Evolutionary conservation across 2,797 vertebrate genomes (phyloP).

Genomic region (Tinamus major): DNA sequence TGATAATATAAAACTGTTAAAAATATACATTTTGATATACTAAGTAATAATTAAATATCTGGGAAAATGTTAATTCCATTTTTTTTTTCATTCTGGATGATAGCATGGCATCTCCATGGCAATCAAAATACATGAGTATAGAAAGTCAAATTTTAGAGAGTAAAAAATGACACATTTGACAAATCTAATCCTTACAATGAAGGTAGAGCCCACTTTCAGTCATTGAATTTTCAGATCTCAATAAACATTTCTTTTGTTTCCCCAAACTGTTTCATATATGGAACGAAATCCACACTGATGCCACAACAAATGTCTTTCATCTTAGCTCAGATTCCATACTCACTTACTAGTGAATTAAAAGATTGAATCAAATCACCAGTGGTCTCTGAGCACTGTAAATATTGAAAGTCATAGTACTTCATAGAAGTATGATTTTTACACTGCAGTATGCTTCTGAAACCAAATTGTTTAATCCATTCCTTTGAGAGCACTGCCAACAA

Average conservation of each 20-base stretch:
- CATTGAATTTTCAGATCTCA: not conserved
- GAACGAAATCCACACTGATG: slow-evolving; percentile 20
- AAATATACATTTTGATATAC: slow-evolving; percentile 40
- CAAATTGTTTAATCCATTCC: slow-evolving; percentile 36
- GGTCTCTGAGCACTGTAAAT: not conserved
- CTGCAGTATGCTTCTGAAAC: slow-evolving; percentile 24
- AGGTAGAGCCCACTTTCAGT: not conserved
- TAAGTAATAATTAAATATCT: not conserved
- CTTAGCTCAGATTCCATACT: not conserved
- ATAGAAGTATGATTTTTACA: slow-evolving; percentile 22
- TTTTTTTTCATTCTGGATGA: not conserved
- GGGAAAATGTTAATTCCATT: slow-evolving; percentile 19
- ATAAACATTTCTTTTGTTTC: not conserved
- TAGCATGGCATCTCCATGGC: not conserved
- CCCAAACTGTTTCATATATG: not conserved
- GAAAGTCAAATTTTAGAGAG: not conserved
- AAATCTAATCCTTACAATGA: not conserved
- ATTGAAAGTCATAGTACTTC: not conserved
- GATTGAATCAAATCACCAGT: not conserved
- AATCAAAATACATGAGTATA: slow-evolving; percentile 2
- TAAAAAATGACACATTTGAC: not conserved
- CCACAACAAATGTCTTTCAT: not conserved
- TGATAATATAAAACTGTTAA: slow-evolving; percentile 12
- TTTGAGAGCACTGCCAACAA: slow-evolving; percentile 43
- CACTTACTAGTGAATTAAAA: not conserved